Percentiles rank a stretch among this genome's conserved stretches.
Conservation (phyloP, 2,888 invertebrate species). For the Myopa testacea region DNA sequence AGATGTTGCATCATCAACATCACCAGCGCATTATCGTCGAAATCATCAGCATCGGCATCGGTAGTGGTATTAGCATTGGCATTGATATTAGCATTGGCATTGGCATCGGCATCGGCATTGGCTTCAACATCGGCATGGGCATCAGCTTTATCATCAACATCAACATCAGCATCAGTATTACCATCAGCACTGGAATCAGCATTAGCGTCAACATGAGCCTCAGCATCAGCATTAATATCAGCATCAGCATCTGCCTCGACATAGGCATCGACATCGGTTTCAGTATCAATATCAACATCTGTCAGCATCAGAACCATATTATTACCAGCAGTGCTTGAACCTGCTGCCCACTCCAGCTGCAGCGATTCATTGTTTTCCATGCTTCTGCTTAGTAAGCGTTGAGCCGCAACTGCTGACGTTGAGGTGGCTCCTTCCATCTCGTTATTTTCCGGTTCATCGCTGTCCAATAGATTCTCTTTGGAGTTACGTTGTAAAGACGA, state of each 20-base stretch:
- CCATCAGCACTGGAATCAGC: slow-evolving; percentile 45
- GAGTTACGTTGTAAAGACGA: slow-evolving; percentile 46
- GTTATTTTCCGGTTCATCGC: slow-evolving; percentile 50
- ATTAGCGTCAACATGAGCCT: background rate
- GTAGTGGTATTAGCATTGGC: slow-evolving; percentile 45
- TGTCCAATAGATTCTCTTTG: slow-evolving; percentile 54
- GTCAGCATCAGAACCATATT: slow-evolving; percentile 22
- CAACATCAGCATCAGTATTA: slow-evolving; percentile 42
- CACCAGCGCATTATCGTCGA: slow-evolving; percentile 48
- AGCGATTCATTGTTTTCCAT: slow-evolving; percentile 12
- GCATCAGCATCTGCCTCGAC: slow-evolving; percentile 49
- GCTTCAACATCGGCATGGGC: slow-evolving; percentile 55
- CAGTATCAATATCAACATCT: slow-evolving; percentile 39
- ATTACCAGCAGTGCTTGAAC: background rate
- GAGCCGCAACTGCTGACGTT: slow-evolving; percentile 21
- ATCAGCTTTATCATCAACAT: slow-evolving; percentile 49
- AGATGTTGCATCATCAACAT: slow-evolving; percentile 58
- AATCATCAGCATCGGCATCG: slow-evolving; percentile 49
- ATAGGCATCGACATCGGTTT: slow-evolving; percentile 51
- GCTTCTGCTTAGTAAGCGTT: background rate
- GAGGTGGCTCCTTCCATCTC: slow-evolving; percentile 42
- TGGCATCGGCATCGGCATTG: background rate
- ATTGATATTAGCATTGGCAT: background rate
- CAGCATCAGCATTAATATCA: slow-evolving; percentile 47
- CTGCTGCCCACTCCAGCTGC: slow-evolving; percentile 1